Base-by-base conservation (phyloP, 2,113 vertebrate genomes). In the Odocoileus virginianus region DNA sequence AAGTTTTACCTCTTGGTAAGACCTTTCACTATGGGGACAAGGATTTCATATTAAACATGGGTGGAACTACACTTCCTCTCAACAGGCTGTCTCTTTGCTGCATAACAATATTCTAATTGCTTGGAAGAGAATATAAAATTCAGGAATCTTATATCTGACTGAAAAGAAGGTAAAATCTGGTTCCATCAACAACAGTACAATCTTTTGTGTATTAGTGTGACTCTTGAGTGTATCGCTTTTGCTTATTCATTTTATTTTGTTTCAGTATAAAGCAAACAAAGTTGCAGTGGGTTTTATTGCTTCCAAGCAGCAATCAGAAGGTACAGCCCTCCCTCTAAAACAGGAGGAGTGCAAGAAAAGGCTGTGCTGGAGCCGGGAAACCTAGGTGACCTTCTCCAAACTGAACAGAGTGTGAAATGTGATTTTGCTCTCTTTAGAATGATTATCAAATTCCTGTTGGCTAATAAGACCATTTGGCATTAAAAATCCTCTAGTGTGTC, bases 381-480 rank as follows among this genome's bases (percentile, higher is more conserved):
- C 14, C 2, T 89, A 4, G 13, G 6, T 15, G 15, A 87, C 40
- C 50, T 89, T 64, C 87, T 97, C 4, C 2, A 61, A 97, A 94
- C 0, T 9, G 33, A 96, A 93, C 2, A 40, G 40, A 79, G 57
- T 74, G 30, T 74, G 67, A 97, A 98, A 94, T 40, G 27, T 45
- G n/a, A 96, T 95, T 95, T 95, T 95, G 60, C 8, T 97, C 36
- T 71, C 58, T 82, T 93, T 9, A 40, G 27, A 87, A 55, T 27
- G 19, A 82, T 25, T 23, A 79, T 93, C 57, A 61, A 91, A 95
- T 87, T 97, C n/a, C 86, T 97, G 57, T 74, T 93, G 93, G 52
- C 92, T 94, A 93, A 98, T 89, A 90, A n/a, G 84, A 50, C 47
- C 97, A 94, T 96, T 94, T 96, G 95, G 87, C 67, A 98, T 87